Percentiles rank a stretch among this genome's conserved stretches.
These are phyloP conservation scores for Coracias cyanogaster DNA, from an alignment of 2,797 vertebrate genomes.

Conservation along the genomic window DNA sequence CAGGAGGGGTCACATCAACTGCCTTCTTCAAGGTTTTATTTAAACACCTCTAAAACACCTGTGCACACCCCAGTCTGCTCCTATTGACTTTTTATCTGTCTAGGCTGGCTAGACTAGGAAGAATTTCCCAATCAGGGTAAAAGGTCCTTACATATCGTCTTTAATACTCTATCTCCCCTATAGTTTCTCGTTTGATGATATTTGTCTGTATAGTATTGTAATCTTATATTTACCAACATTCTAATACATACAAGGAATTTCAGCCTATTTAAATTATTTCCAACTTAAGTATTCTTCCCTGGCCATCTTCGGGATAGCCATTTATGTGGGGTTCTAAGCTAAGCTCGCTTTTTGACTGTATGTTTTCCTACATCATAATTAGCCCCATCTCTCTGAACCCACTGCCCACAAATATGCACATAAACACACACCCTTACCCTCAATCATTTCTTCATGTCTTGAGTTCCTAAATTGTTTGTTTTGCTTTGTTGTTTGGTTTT, in stretches of 20 bases:
- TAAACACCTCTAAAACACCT: background rate
- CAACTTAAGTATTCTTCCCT: background rate
- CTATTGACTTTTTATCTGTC: background rate
- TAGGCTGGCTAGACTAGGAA: background rate
- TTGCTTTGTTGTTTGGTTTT: background rate
- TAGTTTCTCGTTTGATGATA: background rate
- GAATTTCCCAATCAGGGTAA: background rate
- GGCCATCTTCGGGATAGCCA: background rate
- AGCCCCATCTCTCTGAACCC: background rate
- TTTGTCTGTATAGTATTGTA: background rate
- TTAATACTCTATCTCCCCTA: background rate
- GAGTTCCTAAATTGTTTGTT: background rate
- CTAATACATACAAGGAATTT: background rate
- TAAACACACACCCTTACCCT: background rate
- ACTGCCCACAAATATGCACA: background rate
- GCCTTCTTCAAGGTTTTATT: background rate
- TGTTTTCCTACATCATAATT: background rate
- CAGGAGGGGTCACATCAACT: background rate
- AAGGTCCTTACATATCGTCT: background rate
- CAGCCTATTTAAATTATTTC: background rate
- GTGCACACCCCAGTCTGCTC: background rate
- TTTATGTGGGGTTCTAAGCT: background rate
- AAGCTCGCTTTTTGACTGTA: background rate
- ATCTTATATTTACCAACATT: background rate
- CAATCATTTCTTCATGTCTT: background rate